Base-by-base conservation (phyloP, 2,888 invertebrate genomes). In the Hanleya hanleyi region DNA sequence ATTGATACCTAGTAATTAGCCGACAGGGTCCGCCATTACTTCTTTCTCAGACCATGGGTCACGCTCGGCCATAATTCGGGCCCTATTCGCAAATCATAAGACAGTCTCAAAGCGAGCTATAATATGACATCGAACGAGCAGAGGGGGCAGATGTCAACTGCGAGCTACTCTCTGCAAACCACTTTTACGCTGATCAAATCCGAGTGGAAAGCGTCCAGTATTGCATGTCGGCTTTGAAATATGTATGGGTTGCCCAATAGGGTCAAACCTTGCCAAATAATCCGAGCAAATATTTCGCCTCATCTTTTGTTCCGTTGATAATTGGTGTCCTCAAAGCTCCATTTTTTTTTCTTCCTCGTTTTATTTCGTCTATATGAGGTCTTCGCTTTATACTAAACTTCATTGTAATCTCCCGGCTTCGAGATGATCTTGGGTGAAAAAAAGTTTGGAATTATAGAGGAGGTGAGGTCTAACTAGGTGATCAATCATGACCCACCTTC, bases 31-130 rank as follows among this genome's bases (percentile, higher is more conserved):
- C 57, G 57, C 57, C 57, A 57, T 29, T 57, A 57, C 57, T 57
- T 57, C 57, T 57, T 4, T 57, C 57, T 26, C 32, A 57, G 57
- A 15, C 22, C 57, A 57, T 57, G 26, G 57, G 57, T 57, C 57
- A 57, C 57, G 57, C 57, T 57, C 57, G 22, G 7, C 12, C 26
- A 57, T 57, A 57, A 7, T 57, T 29, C 29, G 29, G 57, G 57
- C 22, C 57, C 57, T 29, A 15, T 57, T 29, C 15, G 57, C 57
- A 57, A 57, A 57, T 57, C 57, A 57, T 57, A 57, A 57, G 57
- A 22, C 32, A 15, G 29, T 57, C 57, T 57, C 12, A 57, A 15
- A 57, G 57, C 22, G 29, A 57, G 29, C 32, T 29, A 57, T 57
- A 57, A 57, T 57, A 57, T 57, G 22, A 57, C 57, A 26, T 4